phyloP scores from a whole-genome alignment of 2,113 vertebrate species.

The Sinocyclocheilus anshuiensis region DNA sequence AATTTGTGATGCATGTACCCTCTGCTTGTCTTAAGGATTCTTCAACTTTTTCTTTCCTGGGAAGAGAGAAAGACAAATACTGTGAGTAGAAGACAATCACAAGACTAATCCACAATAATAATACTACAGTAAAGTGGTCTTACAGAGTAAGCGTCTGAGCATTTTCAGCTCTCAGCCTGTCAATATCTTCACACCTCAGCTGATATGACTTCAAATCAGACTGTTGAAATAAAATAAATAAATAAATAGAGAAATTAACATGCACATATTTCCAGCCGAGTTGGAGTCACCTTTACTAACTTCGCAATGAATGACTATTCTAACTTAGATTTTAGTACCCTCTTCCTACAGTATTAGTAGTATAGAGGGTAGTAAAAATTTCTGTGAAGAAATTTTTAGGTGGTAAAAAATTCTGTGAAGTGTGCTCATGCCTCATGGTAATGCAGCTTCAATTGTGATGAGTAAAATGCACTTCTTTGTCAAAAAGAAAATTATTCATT shows the following conservation, averaged over 20 bases:
- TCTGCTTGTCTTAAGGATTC: conserved; percentile 81
- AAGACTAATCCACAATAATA: not conserved
- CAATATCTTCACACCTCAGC: conserved; percentile 79
- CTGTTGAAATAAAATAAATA: conserved; percentile 62
- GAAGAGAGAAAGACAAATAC: conserved; percentile 12
- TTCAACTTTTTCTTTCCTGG: conserved; percentile 85
- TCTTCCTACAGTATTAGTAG: not conserved
- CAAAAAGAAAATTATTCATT: too few species aligned
- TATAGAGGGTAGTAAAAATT: not conserved
- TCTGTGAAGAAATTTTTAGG: too few species aligned
- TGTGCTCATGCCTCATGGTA: too few species aligned
- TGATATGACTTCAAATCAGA: conserved; percentile 79
- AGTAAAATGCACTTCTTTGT: too few species aligned
- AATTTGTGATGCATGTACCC: conserved; percentile 74
- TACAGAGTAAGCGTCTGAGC: conserved; percentile 75
- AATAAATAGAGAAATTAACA: not conserved
- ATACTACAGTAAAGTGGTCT: conserved; percentile 57
- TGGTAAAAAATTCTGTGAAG: too few species aligned
- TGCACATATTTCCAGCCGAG: not conserved
- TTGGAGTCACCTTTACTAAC: not conserved
- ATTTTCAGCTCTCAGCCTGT: conserved; percentile 81
- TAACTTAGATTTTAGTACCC: not conserved
- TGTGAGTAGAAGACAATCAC: not conserved
- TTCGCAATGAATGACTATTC: not conserved
- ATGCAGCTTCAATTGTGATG: too few species aligned